Base-by-base conservation (phyloP, 2,888 invertebrate genomes). In the Buathra laborator region DNA sequence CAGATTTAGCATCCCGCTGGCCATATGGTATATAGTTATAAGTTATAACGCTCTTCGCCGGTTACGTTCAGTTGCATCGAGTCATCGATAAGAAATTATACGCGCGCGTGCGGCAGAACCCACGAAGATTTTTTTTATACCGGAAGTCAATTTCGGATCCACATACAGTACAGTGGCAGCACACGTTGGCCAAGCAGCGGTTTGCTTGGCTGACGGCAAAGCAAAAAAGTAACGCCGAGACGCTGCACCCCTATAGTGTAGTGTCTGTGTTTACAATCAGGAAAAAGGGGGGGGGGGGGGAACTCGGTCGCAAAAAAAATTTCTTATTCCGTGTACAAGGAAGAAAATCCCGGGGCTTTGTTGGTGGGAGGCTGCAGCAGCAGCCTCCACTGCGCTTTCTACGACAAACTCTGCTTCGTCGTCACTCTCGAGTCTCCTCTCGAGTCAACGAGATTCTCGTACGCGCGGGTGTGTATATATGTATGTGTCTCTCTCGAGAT, bases 1-100 rank as follows among this genome's bases (percentile, higher is more conserved):
- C 79, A 71, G 81, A 85, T 82, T 79, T 75, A 85, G 70, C 71
- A 82, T 79, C 79, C 71, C 66, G 79, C 62, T 37, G 59, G 84
- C 81, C 85, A 85, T 82, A 82, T 79, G 85, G 75, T 76, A 76
- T 64, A 9, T 37, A 37, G 37, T 37, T 9, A 37, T 37, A 37
- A 37, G 14, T 16, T 16, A 53, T 46, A 78, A 68, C 56, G 70
- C 14, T 29, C 29, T 32, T 32, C 44, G 64, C 62, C 53, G 66
- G 72, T 78, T 74, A 62, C 72, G 59, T 77, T 53, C 67, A 43
- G 72, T 84, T 77, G 81, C 76, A 84, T 77, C 62, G 81, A 62
- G 67, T 37, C 46, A 62, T 37, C 46, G 84, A 84, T 84, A 84
- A 84, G 84, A 77, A 77, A 59, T 77, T 29, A 32, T 48, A 67